These are phyloP conservation scores for Corbicula japonica DNA, from an alignment of 2,888 invertebrate species.

Conservation along the genomic window DNA sequence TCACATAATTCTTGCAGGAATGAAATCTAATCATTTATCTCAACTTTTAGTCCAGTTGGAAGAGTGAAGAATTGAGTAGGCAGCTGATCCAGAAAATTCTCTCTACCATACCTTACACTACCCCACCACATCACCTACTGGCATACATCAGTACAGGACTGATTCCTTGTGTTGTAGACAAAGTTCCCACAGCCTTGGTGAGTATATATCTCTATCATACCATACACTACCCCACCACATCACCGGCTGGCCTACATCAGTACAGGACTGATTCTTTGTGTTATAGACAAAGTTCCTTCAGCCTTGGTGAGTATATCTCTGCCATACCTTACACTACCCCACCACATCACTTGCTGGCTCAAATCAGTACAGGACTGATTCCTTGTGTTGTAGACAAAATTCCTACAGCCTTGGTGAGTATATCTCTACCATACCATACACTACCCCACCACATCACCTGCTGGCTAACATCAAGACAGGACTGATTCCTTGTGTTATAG, in stretches of 20 bases:
- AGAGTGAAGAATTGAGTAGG: constrained; percentile 48
- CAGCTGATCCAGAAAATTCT: constrained; percentile 74
- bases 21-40: too few species aligned
- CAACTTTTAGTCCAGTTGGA: constrained; percentile 77
- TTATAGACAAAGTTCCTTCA: constrained; percentile 72
- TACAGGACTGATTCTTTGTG: constrained; percentile 78
- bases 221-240: constrained; percentile 67
- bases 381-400: constrained; percentile 74
- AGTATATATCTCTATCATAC: constrained; percentile 70
- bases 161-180: constrained; percentile 75
- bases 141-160: constrained; percentile 76
- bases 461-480: constrained; percentile 73
- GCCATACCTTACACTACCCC: constrained; percentile 71
- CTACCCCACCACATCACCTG: constrained; percentile 65
- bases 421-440: constrained; percentile 73
- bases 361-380: constrained; percentile 77
- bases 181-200: constrained; percentile 77
- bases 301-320: constrained; percentile 76
- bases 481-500: constrained; percentile 78
- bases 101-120: constrained; percentile 71
- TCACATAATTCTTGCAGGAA: too few species aligned
- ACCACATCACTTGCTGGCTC: constrained; percentile 66
- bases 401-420: constrained; percentile 77
- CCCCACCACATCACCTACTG: constrained; percentile 64
- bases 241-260: constrained; percentile 72